phyloP scores from a whole-genome alignment of 2,113 vertebrate genomes.

The Oryzias javanicus region DNA sequence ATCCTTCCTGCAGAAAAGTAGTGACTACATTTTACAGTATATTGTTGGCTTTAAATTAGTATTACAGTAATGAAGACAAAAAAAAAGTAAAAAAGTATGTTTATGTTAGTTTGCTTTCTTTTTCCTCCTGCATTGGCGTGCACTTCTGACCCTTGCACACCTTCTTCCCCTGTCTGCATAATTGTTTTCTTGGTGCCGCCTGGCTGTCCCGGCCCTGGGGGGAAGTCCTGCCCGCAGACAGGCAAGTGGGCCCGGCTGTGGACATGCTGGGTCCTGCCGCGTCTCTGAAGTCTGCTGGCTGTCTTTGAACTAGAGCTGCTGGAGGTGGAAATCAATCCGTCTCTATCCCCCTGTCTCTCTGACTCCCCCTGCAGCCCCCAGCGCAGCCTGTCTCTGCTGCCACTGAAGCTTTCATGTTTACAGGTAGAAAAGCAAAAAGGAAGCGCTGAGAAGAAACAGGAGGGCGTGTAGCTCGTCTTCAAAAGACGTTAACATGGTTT shows the following conservation, averaged over 20 bases:
- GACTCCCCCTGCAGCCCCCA: conserved; percentile 43
- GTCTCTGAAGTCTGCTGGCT: conserved; percentile 75
- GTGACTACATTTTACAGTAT: background rate
- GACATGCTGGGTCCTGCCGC: conserved; percentile 76
- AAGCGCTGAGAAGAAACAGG: conserved; percentile 49
- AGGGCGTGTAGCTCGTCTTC: conserved; percentile 68
- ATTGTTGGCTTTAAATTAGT: background rate
- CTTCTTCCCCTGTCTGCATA: conserved; percentile 52
- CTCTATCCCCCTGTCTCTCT: conserved; percentile 37
- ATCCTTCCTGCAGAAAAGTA: background rate
- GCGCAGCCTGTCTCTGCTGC: conserved; percentile 33
- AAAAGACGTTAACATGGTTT: conserved; percentile 65
- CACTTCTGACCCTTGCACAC: conserved; percentile 46
- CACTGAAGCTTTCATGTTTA: conserved; percentile 65
- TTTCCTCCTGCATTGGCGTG: background rate
- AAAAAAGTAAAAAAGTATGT: no score
- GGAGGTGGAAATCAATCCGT: conserved; percentile 76
- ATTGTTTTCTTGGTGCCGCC: conserved; percentile 76
- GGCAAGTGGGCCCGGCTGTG: conserved; percentile 68
- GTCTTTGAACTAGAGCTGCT: conserved; percentile 76
- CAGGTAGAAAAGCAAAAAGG: conserved; percentile 64
- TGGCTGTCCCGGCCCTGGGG: conserved; percentile 68
- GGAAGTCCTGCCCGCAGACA: conserved; percentile 78
- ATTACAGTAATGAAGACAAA: no score
- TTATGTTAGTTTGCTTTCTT: no score